Evolutionary conservation across 2,797 vertebrate species (phyloP), one percentile per base, ranked within the genome.

Genomic region (Myotis findleyi): DNA sequence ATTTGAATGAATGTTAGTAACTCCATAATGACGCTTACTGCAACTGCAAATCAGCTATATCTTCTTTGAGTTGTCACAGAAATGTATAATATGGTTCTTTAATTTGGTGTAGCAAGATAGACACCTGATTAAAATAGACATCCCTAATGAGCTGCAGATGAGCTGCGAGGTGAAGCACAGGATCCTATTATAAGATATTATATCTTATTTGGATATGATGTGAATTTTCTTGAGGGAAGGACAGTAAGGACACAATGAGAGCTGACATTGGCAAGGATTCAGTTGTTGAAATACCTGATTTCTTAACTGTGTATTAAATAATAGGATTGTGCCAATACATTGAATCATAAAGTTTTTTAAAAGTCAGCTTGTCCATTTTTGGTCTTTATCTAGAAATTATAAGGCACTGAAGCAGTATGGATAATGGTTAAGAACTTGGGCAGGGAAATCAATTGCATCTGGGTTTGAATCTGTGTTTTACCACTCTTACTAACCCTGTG

Each of bases 91-190:
- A 18, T 47, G 23, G 16, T 76, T 89, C 66, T 33, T 92, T 59
- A 53, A 93, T 53, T 38, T 72, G 27, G 7, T 53, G 47, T 38
- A 68, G 47, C 4, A 33, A 87, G 49, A 59, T 71, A 94, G 79
- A 95, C 12, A 80, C 3, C 38, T 91, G 92, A 80, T 83, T 87
- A 93, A 87, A 95, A 84, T 6, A 80, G 71, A 79, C 66, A 30
- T 83, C 80, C 62, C 49, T 62, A 92, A 80, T 69, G 64, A 82
- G 59, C n/a, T 66, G 94, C 80, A 64, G 18, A 87, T 30, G 53
- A 73, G 33, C 38, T 77, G 20, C 53, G 25, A n/a, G 73, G 21
- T 85, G 27, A 59, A 36, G 20, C 14, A 23, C 27, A 44, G 30
- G 44, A 33, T 41, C 47, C 23, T 30, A 12, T 53, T 55, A 33